Evolutionary conservation across 2,113 vertebrate species (phyloP).

Genomic region (Gymnobelideus leadbeateri): DNA sequence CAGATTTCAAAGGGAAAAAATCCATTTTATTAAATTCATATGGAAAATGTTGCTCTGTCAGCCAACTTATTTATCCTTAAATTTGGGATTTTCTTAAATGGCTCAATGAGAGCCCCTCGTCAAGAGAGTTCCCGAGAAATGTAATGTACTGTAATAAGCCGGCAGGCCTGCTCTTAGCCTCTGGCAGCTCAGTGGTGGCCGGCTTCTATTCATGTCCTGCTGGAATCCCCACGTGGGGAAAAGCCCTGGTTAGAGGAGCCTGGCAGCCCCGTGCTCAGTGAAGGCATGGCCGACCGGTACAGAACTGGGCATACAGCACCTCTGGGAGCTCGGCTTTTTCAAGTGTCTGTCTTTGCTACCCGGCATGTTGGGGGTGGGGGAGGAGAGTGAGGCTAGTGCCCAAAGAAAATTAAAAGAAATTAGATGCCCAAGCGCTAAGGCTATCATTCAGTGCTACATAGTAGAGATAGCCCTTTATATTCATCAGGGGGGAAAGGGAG

Average conservation of each 20-base stretch:
- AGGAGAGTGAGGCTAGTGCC: neutral
- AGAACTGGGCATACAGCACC: neutral
- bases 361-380: neutral
- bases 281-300: neutral
- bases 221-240: slow-evolving; percentile 31
- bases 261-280: no score
- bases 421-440: neutral
- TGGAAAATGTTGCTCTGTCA: slow-evolving; percentile 73
- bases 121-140: slow-evolving; percentile 64
- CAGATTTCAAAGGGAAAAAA: slow-evolving; percentile 66
- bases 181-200: slow-evolving; percentile 39
- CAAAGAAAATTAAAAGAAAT: neutral
- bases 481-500: neutral
- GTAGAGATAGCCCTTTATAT: neutral
- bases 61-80: slow-evolving; percentile 64
- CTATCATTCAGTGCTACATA: neutral
- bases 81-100: slow-evolving; percentile 67
- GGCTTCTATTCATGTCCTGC: slow-evolving; percentile 55
- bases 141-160: slow-evolving; percentile 57
- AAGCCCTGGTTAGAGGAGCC: neutral
- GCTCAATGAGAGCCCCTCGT: slow-evolving; percentile 66
- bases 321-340: neutral
- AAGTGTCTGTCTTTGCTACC: neutral
- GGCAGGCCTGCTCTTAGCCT: slow-evolving; percentile 65
- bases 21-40: slow-evolving; percentile 72